Base-by-base conservation (phyloP, 2,113 vertebrate species). In the Eclectus roratus region DNA sequence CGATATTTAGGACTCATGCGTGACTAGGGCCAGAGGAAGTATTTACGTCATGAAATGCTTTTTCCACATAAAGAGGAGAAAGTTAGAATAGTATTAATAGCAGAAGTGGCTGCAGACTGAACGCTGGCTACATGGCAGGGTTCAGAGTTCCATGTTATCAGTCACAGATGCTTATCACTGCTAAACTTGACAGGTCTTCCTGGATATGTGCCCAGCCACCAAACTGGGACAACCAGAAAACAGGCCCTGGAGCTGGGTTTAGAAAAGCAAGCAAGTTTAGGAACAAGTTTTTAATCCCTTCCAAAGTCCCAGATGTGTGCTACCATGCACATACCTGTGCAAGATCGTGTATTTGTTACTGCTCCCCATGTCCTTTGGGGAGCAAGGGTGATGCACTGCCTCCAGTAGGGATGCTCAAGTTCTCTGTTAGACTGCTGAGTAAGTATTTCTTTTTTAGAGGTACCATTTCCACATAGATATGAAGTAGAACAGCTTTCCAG, bases 331-430 rank as follows among this genome's bases (percentile, higher is more conserved):
- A 2, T 13, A 43, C 33, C 33, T 33, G 28, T 35, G 58, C 17
- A 35, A 53, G 37, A 8, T 3, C 5, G 10, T 46, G 55, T 28
- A n/a, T 50, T 73, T 56, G 27, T 61, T 17, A 25, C 29, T 5
- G 35, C 17, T 50, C 15, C 44, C 52, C 8, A 0, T 7, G 21
- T 20, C 44, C 17, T 35, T 13, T 1, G 0, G 33, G 49, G 24
- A 49, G 33, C 53, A 24, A 27, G 6, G 9, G 19, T 2, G 0
- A 63, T 1, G 7, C 17, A 5, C n/a, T 21, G 44, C 25, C 52
- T 60, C n/a, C 53, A 11, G 5, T 2, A 9, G 11, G n/a, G 64
- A 37, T 24, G 21, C 10, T 46, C 2, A 0, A 20, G 17, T 20
- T 24, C 60, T 35, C 70, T 56, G 4, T 8, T 17, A 19, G n/a